phyloP scores from a whole-genome alignment of 2,888 invertebrate genomes.

The Xanthostigma xanthostigma region DNA sequence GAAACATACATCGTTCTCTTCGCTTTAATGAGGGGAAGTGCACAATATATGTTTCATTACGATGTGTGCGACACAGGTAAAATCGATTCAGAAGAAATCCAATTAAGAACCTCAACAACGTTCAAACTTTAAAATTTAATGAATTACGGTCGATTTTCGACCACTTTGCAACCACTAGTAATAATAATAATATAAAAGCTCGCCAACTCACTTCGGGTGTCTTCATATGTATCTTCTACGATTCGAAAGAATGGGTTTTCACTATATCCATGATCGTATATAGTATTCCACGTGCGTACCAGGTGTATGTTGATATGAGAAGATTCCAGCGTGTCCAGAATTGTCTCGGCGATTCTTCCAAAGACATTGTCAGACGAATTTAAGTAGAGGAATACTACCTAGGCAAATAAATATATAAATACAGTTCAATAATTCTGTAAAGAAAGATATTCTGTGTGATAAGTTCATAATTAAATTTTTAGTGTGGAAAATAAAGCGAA shows the following conservation, averaged over 20 bases:
- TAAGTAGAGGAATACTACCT: constrained; percentile 74
- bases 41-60: too few relatives aligned
- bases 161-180: too few relatives aligned
- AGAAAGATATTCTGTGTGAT: background rate
- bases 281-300: constrained; percentile 46
- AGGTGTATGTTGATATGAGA: constrained; percentile 57
- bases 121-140: too few relatives aligned
- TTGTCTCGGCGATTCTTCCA: constrained; percentile 62
- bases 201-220: constrained; percentile 68
- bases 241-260: constrained; percentile 75
- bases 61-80: too few relatives aligned
- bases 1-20: too few relatives aligned
- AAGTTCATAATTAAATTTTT: background rate
- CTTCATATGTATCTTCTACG: constrained; percentile 65
- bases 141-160: too few relatives aligned
- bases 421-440: background rate
- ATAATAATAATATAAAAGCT: too few relatives aligned
- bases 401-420: constrained; percentile 10
- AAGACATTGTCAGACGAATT: constrained; percentile 62
- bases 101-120: too few relatives aligned
- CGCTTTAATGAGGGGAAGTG: too few relatives aligned
- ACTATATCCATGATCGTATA: constrained; percentile 69
- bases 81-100: too few relatives aligned
- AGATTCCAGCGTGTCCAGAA: constrained; percentile 51
- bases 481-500: background rate